phyloP scores from a whole-genome alignment of 2,888 invertebrate species.

The Allolobophora icterica region DNA sequence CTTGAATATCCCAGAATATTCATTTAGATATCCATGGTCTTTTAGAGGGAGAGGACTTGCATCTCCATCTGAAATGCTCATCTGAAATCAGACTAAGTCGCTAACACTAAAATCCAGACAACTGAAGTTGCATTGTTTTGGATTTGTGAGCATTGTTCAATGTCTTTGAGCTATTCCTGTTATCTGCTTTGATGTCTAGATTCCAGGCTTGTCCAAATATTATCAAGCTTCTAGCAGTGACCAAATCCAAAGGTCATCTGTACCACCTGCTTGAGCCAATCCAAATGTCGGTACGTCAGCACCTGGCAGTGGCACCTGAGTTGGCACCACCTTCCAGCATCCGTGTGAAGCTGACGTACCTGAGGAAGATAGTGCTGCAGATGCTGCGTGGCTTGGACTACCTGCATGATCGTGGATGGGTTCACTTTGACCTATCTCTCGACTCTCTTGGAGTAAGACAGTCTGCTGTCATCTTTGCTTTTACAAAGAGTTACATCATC shows the following conservation, averaged over 20 bases:
- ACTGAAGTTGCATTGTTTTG: neutral
- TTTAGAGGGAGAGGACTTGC: neutral
- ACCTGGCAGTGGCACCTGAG: slow-evolving; percentile 39
- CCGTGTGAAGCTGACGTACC: slow-evolving; percentile 44
- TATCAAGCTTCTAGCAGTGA: slow-evolving; percentile 41
- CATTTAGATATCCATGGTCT: neutral
- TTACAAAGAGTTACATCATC: neutral
- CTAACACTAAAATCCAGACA: neutral
- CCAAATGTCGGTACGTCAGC: slow-evolving; percentile 46
- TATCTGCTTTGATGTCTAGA: slow-evolving; percentile 27
- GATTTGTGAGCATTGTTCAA: too few relatives aligned
- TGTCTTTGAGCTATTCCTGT: neutral
- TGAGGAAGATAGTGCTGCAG: slow-evolving; percentile 44
- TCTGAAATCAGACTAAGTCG: neutral
- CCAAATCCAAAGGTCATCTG: slow-evolving; percentile 33
- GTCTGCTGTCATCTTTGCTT: neutral
- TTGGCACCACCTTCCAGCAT: slow-evolving; percentile 37
- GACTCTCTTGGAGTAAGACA: slow-evolving; percentile 52
- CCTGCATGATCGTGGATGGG: slow-evolving; percentile 50
- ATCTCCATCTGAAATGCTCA: neutral
- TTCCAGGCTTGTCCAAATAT: slow-evolving; percentile 41
- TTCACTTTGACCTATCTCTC: slow-evolving; percentile 53
- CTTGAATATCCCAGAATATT: neutral
- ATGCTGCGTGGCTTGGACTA: slow-evolving; percentile 51
- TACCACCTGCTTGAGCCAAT: slow-evolving; percentile 50